These are phyloP conservation scores for Phaethornis superciliosus DNA, from an alignment of 2,113 vertebrate species.

Conservation along the genomic window DNA sequence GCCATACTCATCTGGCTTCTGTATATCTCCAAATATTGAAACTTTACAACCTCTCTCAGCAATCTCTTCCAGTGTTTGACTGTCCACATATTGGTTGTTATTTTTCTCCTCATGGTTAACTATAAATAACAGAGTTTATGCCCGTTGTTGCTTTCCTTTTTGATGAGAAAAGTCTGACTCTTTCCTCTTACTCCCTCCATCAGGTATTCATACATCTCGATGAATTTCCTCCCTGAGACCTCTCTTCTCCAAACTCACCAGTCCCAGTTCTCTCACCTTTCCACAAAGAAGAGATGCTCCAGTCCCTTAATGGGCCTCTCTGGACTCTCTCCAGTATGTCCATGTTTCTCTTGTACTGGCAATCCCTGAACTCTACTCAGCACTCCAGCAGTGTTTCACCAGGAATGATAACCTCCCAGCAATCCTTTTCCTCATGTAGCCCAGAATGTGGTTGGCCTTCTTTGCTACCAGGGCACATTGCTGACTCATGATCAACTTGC, in stretches of 20 bases:
- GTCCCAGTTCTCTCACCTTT: neutral
- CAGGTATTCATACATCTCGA: neutral
- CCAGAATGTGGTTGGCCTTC: neutral
- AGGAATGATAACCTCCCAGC: neutral
- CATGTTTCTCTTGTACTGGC: neutral
- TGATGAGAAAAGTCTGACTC: neutral
- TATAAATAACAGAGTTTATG: neutral
- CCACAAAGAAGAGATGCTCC: fast-evolving
- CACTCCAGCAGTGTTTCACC: neutral
- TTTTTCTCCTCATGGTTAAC: neutral
- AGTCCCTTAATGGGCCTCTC: neutral
- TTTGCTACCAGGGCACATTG: neutral
- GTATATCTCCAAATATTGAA: neutral
- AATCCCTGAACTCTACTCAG: neutral
- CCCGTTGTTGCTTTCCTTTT: neutral
- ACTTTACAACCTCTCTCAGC: neutral
- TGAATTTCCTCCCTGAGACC: fast-evolving
- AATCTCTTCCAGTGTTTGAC: neutral
- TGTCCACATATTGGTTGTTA: neutral
- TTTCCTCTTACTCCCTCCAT: neutral
- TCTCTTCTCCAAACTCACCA: neutral
- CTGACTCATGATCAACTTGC: neutral
- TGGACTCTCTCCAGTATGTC: neutral
- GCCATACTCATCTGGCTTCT: neutral
- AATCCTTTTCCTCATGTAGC: neutral